These are phyloP conservation scores for Sesamia nonagrioides DNA, from an alignment of 1,140 invertebrate species.

Conservation along the genomic window DNA sequence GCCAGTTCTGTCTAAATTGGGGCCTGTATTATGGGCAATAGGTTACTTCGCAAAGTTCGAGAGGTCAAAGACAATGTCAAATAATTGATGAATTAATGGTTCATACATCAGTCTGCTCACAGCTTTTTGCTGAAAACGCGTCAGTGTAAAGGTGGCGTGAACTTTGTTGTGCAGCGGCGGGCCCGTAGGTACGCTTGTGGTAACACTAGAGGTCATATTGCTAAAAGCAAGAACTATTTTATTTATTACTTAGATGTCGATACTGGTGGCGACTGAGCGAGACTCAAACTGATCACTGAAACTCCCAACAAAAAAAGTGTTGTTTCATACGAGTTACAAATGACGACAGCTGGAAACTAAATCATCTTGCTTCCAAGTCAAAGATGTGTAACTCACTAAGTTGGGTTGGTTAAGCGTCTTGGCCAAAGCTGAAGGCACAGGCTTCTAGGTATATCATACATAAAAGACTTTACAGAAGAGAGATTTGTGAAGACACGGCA, in stretches of 20 bases:
- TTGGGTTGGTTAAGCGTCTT: no score
- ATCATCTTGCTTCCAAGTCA: no score
- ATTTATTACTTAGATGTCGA: neutral
- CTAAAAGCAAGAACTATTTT: neutral
- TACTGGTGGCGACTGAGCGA: neutral
- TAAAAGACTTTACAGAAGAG: neutral
- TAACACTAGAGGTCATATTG: constrained; percentile 22
- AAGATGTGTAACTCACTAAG: no score
- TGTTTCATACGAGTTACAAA: no score
- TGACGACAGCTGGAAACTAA: no score
- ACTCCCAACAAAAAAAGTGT: no score
- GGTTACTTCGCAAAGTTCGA: neutral
- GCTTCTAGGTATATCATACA: no score
- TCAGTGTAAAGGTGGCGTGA: neutral
- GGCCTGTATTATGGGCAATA: neutral
- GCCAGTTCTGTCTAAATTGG: constrained; percentile 10
- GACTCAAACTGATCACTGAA: neutral
- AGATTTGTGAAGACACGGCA: neutral
- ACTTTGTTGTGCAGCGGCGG: neutral
- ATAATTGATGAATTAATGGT: neutral
- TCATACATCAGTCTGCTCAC: neutral
- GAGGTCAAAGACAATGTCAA: neutral
- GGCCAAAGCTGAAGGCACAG: no score
- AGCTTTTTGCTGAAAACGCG: no score
- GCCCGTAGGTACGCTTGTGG: neutral